These are phyloP conservation scores for Oenanthe melanoleuca DNA, from an alignment of 2,113 vertebrate species.

Conservation along the genomic window DNA sequence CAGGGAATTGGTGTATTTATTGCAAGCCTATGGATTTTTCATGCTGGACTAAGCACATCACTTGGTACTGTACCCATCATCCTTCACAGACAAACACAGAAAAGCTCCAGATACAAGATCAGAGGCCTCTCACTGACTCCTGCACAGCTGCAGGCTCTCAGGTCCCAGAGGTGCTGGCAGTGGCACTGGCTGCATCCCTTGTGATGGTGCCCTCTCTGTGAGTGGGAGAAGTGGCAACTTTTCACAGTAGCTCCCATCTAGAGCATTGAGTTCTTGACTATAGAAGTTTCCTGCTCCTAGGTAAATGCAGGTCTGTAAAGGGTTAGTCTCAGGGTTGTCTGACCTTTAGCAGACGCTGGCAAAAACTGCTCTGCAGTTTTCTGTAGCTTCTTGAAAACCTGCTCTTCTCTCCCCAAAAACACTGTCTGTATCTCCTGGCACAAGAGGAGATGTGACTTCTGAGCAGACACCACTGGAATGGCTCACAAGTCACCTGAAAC, in stretches of 20 bases:
- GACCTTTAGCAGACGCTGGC: background rate
- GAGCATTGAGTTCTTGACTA: background rate
- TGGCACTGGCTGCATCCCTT: background rate
- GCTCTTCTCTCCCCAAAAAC: background rate
- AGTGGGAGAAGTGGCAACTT: background rate
- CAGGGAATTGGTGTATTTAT: background rate
- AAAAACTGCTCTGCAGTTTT: background rate
- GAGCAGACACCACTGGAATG: background rate
- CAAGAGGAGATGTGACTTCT: background rate
- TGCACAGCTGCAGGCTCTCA: background rate
- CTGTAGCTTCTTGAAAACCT: background rate
- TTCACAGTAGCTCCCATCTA: background rate
- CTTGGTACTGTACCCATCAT: background rate
- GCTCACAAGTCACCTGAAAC: background rate
- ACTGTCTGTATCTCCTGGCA: background rate
- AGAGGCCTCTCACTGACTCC: background rate
- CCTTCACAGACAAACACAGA: background rate
- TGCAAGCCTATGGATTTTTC: background rate
- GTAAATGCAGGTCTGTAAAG: background rate
- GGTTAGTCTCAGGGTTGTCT: background rate
- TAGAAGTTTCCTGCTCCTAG: background rate
- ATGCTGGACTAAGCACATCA: background rate
- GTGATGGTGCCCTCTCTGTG: background rate
- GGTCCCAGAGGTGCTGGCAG: background rate
- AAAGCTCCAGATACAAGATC: background rate